These are phyloP conservation scores for Neostethus bicornis DNA, from an alignment of 2,797 vertebrate species.

Conservation along the genomic window DNA sequence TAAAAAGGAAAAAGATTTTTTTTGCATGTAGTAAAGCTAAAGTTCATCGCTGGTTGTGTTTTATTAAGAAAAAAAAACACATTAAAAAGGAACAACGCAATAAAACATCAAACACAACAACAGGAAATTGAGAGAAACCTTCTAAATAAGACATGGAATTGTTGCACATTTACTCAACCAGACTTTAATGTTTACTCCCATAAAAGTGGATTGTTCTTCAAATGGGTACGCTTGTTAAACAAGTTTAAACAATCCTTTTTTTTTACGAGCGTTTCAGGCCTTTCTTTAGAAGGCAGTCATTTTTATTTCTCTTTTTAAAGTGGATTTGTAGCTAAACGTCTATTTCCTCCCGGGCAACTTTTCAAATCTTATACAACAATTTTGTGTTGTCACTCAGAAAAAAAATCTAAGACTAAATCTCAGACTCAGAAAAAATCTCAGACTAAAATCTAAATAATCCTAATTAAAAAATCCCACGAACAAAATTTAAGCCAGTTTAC, in stretches of 20 bases:
- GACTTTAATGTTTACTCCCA: constrained; percentile 25
- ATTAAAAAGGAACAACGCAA: neutral
- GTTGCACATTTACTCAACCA: constrained; percentile 21
- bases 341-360: constrained; percentile 49
- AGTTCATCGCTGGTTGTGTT: constrained; percentile 3
- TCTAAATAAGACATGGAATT: constrained; percentile 23
- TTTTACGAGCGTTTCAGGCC: constrained; percentile 42
- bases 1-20: constrained; percentile 2
- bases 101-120: neutral
- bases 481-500: no score
- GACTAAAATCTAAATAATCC: constrained; percentile 14
- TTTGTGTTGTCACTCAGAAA: constrained; percentile 8
- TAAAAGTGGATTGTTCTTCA: constrained; percentile 22
- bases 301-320: constrained; percentile 49
- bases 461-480: no score
- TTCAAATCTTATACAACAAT: constrained; percentile 49
- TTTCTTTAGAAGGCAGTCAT: constrained; percentile 48
- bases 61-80: neutral
- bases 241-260: constrained; percentile 46
- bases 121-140: neutral
- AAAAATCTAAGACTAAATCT: no score
- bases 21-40: constrained; percentile 11
- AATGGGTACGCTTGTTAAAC: constrained; percentile 34
- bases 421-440: constrained; percentile 27
- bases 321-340: constrained; percentile 55